These are phyloP conservation scores for Pelvicachromis taeniatus DNA, from an alignment of 2,113 vertebrate genomes.

Conservation along the genomic window DNA sequence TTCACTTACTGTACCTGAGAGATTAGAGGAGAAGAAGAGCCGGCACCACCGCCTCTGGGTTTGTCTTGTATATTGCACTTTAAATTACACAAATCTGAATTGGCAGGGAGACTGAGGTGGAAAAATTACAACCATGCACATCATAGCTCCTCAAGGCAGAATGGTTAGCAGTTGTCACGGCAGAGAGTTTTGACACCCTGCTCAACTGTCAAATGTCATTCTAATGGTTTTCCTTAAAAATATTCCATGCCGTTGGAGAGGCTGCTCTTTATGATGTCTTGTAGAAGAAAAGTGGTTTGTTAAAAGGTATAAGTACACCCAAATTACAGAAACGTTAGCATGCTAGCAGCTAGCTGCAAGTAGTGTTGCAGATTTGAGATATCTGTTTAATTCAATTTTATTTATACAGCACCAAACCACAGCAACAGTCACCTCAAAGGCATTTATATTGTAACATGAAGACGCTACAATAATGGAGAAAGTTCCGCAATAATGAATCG, in stretches of 20 bases:
- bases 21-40: not conserved
- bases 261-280: not conserved
- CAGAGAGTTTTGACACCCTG: not conserved
- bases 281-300: not conserved
- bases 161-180: conserved; percentile 3
- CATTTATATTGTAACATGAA: not conserved
- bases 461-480: not conserved
- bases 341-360: not conserved
- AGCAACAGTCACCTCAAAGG: not conserved
- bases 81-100: conserved; percentile 18
- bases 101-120: conserved; percentile 2
- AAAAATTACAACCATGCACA: conserved; percentile 6
- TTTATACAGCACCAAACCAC: not conserved
- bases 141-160: not conserved
- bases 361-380: not conserved
- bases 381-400: not conserved
- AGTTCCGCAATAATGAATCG: not conserved
- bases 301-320: not conserved
- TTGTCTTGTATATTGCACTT: not conserved
- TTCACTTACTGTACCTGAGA: conserved; percentile 2
- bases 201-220: not conserved
- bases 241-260: not conserved
- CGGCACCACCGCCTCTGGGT: not conserved
- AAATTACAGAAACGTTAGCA: not conserved
- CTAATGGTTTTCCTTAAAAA: not conserved